Percentiles rank a stretch among this genome's conserved stretches.
These are phyloP conservation scores for Amphipoea oculea DNA, from an alignment of 2,888 invertebrate genomes.

Conservation along the genomic window DNA sequence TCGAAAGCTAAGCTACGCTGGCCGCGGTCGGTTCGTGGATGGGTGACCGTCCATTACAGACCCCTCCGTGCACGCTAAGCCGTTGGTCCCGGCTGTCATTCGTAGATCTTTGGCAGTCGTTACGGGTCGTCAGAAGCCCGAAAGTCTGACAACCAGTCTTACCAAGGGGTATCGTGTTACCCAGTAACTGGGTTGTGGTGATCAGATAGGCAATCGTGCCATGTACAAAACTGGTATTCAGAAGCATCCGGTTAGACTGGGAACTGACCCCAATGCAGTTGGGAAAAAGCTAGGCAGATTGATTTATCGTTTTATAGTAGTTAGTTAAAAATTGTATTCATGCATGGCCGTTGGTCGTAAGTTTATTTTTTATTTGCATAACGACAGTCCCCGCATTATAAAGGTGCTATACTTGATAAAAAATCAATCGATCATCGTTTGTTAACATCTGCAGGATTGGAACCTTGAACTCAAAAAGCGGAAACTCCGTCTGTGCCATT, in stretches of 20 bases:
- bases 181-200: background rate
- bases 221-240: background rate
- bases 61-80: background rate
- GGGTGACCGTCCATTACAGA: background rate
- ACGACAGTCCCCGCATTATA: background rate
- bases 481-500: constrained; percentile 37
- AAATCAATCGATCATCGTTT: background rate
- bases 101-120: background rate
- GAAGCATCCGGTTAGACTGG: background rate
- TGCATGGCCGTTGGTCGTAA: background rate
- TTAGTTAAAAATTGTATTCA: background rate
- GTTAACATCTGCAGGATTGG: background rate
- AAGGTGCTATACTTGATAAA: background rate
- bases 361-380: background rate
- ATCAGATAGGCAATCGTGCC: background rate
- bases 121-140: background rate
- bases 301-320: background rate
- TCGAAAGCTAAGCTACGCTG: background rate
- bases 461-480: constrained; percentile 46
- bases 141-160: background rate
- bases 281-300: background rate
- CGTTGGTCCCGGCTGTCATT: background rate
- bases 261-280: background rate
- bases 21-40: background rate
- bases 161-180: background rate